A percentile compares a stretch with the other conserved stretches of the same genome.
Conservation (phyloP, 1,140 invertebrate species). For the Leptestheria dahalacensis region DNA sequence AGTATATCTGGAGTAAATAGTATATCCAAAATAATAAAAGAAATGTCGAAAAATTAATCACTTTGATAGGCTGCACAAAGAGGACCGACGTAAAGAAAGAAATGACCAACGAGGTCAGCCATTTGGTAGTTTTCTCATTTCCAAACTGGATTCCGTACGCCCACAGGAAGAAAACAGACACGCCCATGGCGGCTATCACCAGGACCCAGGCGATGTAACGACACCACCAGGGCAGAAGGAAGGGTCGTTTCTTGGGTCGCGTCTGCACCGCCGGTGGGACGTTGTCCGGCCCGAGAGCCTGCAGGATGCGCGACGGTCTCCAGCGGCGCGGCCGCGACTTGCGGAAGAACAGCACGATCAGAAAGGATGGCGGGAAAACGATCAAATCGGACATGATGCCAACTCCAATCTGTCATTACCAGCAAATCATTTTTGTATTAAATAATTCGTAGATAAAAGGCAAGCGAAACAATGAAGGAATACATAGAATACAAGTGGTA, state of each 20-base stretch:
- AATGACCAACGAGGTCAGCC: slow-evolving; percentile 38
- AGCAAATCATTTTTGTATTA: too few relatives aligned
- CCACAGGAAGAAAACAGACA: slow-evolving; percentile 35
- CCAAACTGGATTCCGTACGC: slow-evolving; percentile 39
- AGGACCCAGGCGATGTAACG: slow-evolving; percentile 35
- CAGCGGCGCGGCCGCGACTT: slow-evolving; percentile 20
- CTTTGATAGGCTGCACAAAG: slow-evolving; percentile 40
- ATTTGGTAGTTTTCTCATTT: slow-evolving; percentile 37
- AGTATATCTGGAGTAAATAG: neutral
- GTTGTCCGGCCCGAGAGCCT: slow-evolving; percentile 7
- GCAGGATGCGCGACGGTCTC: slow-evolving; percentile 19
- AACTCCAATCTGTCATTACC: slow-evolving; percentile 24
- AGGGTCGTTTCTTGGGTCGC: slow-evolving; percentile 15
- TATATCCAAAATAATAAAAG: neutral
- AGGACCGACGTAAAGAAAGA: slow-evolving; percentile 39
- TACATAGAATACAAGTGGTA: too few relatives aligned
- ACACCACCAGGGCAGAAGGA: slow-evolving; percentile 35
- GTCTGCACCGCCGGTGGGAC: neutral
- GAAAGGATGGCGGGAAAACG: slow-evolving; percentile 37
- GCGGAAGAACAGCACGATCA: slow-evolving; percentile 30
- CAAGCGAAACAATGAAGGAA: too few relatives aligned
- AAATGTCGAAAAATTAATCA: slow-evolving; percentile 16
- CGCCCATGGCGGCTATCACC: slow-evolving; percentile 28
- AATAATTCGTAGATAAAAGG: too few relatives aligned
- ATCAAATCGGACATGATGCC: slow-evolving; percentile 29